Evolutionary conservation across 1,140 invertebrate species (phyloP).

Genomic region (Bombus pascuorum): DNA sequence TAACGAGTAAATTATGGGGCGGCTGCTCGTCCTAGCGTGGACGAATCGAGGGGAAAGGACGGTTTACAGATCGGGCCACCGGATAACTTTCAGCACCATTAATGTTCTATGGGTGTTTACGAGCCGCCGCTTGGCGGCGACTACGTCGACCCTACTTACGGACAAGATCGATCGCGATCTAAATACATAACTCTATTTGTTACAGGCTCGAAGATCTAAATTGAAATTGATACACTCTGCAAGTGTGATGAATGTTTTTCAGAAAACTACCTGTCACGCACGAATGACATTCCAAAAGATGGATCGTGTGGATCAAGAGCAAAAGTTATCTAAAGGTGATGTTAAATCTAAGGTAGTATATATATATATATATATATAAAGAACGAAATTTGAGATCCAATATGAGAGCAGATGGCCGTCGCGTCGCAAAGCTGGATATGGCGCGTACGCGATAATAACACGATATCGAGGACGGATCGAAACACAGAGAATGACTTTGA

Average conservation of each 20-base stretch:
- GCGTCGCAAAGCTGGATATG: neutral
- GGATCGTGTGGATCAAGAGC: no score
- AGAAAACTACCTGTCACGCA: no score
- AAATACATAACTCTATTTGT: neutral
- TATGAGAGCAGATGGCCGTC: no score
- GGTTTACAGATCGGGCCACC: constrained; percentile 61
- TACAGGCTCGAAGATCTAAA: neutral
- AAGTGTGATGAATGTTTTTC: neutral
- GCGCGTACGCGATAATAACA: neutral
- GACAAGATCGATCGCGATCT: constrained; percentile 25
- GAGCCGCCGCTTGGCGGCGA: constrained; percentile 50
- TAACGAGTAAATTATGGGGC: constrained; percentile 79
- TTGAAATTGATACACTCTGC: no score
- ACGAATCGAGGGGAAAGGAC: constrained; percentile 44
- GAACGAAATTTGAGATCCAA: no score
- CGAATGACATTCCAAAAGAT: neutral
- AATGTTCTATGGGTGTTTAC: constrained; percentile 65
- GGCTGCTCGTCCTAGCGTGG: constrained; percentile 62
- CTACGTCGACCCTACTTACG: constrained; percentile 48
- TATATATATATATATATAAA: no score
- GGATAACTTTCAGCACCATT: constrained; percentile 76
- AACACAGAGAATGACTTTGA: constrained; percentile 13
- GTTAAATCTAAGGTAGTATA: neutral
- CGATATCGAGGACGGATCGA: neutral
- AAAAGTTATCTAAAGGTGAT: neutral